These are phyloP conservation scores for Mormyrus lacerda DNA, from an alignment of 2,113 vertebrate genomes.

Conservation along the genomic window DNA sequence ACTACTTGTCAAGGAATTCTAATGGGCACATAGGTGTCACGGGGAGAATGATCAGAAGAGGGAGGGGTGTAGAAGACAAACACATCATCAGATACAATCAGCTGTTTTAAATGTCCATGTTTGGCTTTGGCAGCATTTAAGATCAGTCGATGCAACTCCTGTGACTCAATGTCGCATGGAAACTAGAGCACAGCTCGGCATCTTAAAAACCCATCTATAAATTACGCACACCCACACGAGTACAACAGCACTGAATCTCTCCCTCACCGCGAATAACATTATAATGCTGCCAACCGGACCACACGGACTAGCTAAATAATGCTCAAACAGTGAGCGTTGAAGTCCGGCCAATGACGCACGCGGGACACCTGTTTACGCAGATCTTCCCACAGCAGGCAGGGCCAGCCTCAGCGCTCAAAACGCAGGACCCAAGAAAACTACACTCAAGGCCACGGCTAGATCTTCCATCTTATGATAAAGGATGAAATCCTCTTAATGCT, in stretches of 20 bases:
- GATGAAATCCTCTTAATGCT: not conserved
- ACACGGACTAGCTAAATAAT: not conserved
- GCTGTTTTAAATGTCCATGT: not conserved
- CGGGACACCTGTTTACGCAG: not conserved
- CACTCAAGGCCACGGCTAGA: not conserved
- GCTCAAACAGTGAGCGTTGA: not conserved
- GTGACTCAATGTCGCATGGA: not conserved
- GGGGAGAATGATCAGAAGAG: not conserved
- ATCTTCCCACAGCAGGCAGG: not conserved
- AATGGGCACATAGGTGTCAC: not conserved
- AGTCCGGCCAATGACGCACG: not conserved
- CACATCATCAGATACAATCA: not conserved
- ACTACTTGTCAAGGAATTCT: constrained; percentile 12
- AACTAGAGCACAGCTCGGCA: not conserved
- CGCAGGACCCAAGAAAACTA: not conserved
- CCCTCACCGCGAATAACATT: not conserved
- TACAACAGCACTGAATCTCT: not conserved
- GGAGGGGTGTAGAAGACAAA: not conserved
- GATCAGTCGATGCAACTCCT: not conserved
- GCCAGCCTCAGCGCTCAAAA: not conserved
- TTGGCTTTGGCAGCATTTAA: not conserved
- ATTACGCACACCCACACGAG: not conserved
- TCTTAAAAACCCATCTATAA: not conserved
- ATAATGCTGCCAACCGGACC: not conserved
- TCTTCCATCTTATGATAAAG: not conserved